Evolutionary conservation across 2,888 invertebrate genomes (phyloP).

Genomic region (Mechanitis messenoides): DNA sequence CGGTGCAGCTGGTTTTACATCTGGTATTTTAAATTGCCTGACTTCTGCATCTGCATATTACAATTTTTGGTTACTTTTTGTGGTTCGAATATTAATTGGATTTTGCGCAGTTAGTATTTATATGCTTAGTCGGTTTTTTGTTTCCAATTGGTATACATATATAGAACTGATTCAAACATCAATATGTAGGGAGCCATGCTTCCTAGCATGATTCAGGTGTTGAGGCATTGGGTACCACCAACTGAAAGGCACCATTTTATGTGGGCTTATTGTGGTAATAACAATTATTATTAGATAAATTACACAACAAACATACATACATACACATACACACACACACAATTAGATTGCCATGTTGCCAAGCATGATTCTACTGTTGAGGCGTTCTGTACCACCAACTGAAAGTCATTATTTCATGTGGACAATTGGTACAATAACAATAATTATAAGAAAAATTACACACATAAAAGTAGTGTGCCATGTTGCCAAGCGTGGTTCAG

Average conservation of each 20-base stretch:
- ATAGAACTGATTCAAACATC: background rate
- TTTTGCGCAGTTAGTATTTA: conserved; percentile 63
- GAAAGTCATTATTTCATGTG: too few species aligned
- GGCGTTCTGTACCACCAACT: too few species aligned
- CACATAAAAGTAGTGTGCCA: too few species aligned
- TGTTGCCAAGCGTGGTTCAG: too few species aligned
- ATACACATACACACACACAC: conserved; percentile 5
- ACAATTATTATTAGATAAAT: background rate
- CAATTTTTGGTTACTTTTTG: conserved; percentile 57
- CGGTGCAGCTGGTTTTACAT: conserved; percentile 54
- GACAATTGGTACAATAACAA: too few species aligned
- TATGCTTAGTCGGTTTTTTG: background rate
- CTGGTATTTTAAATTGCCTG: conserved; percentile 55
- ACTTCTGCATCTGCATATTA: conserved; percentile 59
- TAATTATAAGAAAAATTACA: too few species aligned
- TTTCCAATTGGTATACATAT: too few species aligned
- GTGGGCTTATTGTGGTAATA: conserved; percentile 68
- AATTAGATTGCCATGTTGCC: too few species aligned
- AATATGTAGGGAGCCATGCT: conserved; percentile 63
- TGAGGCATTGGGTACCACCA: conserved; percentile 67
- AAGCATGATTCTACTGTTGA: too few species aligned
- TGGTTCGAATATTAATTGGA: conserved; percentile 53
- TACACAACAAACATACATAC: background rate
- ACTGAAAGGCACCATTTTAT: conserved; percentile 67
- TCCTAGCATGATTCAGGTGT: conserved; percentile 67